phyloP scores from a whole-genome alignment of 1,140 invertebrate species.

The Neuroterus valhalla region DNA sequence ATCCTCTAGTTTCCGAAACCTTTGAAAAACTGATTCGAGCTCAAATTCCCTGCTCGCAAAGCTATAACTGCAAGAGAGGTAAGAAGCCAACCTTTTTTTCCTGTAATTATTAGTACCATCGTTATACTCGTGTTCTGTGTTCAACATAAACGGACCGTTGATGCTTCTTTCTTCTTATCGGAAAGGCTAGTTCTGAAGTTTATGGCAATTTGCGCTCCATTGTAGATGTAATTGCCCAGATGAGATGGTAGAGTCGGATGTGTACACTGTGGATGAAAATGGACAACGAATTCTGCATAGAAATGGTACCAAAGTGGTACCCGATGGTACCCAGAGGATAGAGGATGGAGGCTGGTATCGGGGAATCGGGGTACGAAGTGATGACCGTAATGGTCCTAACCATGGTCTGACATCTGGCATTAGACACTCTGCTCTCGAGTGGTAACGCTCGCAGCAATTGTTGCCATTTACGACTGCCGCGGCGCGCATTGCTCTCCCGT shows the following conservation, averaged over 20 bases:
- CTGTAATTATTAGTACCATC: background rate
- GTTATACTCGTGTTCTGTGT: background rate
- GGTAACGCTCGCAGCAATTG: slow-evolving; percentile 70
- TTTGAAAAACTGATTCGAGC: background rate
- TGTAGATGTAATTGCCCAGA: slow-evolving; percentile 6
- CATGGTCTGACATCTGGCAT: slow-evolving; percentile 70
- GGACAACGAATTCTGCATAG: slow-evolving; percentile 1
- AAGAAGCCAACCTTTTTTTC: slow-evolving; percentile 4
- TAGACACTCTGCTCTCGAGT: slow-evolving; percentile 67
- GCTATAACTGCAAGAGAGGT: background rate
- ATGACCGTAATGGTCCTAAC: slow-evolving; percentile 69
- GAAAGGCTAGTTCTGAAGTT: background rate
- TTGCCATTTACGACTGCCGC: slow-evolving; percentile 68
- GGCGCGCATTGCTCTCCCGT: slow-evolving; percentile 32
- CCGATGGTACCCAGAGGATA: slow-evolving; percentile 13
- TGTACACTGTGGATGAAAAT: slow-evolving; percentile 18
- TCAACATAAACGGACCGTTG: background rate
- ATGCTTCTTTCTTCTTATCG: background rate
- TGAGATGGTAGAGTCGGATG: slow-evolving; percentile 3
- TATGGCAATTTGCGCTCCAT: slow-evolving; percentile 4
- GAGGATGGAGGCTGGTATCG: slow-evolving; percentile 34
- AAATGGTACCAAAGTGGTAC: slow-evolving; percentile 22
- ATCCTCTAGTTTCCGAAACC: background rate
- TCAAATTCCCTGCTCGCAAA: slow-evolving; percentile 17
- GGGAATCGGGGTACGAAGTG: slow-evolving; percentile 63